These are phyloP conservation scores for Cryptocheilus praepositus DNA, from an alignment of 2,888 invertebrate genomes.

Conservation along the genomic window DNA sequence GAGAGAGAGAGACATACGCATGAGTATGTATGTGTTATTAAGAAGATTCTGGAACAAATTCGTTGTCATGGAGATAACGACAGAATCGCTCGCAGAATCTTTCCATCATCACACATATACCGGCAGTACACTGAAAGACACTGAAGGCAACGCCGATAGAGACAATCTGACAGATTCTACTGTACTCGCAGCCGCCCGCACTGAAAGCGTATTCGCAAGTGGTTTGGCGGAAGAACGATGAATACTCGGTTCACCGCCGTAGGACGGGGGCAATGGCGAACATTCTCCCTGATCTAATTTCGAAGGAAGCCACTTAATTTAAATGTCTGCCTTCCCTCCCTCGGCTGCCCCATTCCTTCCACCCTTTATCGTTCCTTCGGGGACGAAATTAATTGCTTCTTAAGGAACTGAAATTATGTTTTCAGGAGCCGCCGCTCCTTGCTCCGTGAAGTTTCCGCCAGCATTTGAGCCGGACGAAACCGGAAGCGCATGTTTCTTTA, in stretches of 20 bases:
- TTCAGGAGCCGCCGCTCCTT: constrained; percentile 49
- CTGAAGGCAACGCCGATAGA: too few species aligned
- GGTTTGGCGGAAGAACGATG: neutral
- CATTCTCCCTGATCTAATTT: constrained; percentile 68
- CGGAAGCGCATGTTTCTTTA: too few species aligned
- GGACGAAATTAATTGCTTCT: constrained; percentile 71
- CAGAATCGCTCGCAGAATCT: too few species aligned
- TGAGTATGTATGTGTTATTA: too few species aligned
- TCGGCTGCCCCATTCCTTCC: constrained; percentile 27
- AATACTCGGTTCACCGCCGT: constrained; percentile 28
- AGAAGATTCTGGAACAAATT: too few species aligned
- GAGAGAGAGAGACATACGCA: too few species aligned
- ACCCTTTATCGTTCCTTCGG: constrained; percentile 57
- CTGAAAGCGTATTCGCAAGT: too few species aligned
- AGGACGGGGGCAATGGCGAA: constrained; percentile 35
- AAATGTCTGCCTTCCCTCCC: constrained; percentile 53
- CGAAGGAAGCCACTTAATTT: constrained; percentile 70
- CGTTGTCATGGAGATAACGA: too few species aligned
- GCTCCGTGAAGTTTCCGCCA: constrained; percentile 8
- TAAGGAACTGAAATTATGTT: constrained; percentile 71
- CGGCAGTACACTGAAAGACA: too few species aligned
- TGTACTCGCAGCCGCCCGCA: too few species aligned
- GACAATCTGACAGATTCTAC: too few species aligned
- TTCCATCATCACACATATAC: too few species aligned
- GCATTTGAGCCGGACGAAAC: neutral